These are phyloP conservation scores for Pygoscelis antarcticus DNA, from an alignment of 2,113 vertebrate genomes.

Conservation along the genomic window DNA sequence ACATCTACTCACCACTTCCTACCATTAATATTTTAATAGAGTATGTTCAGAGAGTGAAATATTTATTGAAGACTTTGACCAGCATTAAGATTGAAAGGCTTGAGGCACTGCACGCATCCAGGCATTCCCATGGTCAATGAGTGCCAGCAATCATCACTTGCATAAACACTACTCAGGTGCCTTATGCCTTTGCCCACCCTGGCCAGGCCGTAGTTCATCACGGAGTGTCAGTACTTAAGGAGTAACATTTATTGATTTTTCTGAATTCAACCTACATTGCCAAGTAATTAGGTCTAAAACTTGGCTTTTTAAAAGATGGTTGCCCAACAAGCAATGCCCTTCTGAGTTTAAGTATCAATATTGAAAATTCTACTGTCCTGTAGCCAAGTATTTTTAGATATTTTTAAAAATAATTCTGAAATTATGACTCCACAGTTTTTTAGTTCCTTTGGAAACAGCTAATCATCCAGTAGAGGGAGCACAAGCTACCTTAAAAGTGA, in stretches of 20 bases:
- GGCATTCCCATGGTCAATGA: neutral
- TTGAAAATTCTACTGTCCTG: neutral
- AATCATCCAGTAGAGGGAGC: constrained; percentile 60
- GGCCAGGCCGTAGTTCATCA: neutral
- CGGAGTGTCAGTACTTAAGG: neutral
- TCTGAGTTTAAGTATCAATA: neutral
- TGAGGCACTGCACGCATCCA: neutral
- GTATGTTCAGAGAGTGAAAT: neutral
- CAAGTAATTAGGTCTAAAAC: neutral
- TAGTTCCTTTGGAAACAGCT: neutral
- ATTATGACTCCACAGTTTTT: neutral
- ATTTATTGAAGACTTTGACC: neutral
- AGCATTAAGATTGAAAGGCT: neutral
- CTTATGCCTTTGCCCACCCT: neutral
- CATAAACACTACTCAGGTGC: neutral
- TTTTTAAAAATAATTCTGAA: neutral
- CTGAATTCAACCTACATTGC: neutral
- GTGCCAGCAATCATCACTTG: neutral
- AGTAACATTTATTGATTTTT: neutral
- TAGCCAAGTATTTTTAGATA: neutral
- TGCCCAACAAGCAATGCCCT: neutral
- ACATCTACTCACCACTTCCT: neutral
- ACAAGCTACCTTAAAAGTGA: constrained; percentile 14
- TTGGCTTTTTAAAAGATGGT: neutral
- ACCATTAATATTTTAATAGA: neutral